Evolutionary conservation across 2,888 invertebrate genomes (phyloP).

Genomic region (Hetaerina titia): DNA sequence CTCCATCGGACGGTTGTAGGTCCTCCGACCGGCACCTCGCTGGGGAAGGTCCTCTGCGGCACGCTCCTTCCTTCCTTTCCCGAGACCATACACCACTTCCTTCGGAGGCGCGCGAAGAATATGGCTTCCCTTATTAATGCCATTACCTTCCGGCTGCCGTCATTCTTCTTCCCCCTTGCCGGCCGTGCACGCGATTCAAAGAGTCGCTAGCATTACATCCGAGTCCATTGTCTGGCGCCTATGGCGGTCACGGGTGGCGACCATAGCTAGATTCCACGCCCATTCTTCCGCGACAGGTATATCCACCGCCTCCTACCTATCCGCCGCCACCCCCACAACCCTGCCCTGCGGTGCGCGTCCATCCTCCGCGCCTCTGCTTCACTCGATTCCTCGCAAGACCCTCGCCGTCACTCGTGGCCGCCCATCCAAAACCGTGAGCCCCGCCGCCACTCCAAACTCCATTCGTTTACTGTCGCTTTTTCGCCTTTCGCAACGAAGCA

Average conservation of each 20-base stretch:
- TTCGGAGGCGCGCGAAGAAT: conserved; percentile 50
- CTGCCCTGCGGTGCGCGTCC: background rate
- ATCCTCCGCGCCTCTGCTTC: background rate
- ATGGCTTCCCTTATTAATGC: conserved; percentile 65
- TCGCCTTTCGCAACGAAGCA: background rate
- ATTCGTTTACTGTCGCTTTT: conserved; percentile 59
- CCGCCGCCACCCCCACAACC: background rate
- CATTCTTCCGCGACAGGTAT: conserved; percentile 62
- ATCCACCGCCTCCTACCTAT: background rate
- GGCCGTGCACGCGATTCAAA: background rate
- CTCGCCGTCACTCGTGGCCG: conserved; percentile 52
- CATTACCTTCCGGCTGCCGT: conserved; percentile 48
- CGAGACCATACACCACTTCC: conserved; percentile 45
- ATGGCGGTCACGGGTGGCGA: conserved; percentile 45
- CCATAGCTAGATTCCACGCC: conserved; percentile 41
- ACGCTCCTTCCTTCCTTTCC: background rate
- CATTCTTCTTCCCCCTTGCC: background rate
- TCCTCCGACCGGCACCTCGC: background rate
- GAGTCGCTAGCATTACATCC: conserved; percentile 15
- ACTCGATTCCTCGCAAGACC: background rate
- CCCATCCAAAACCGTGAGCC: conserved; percentile 46
- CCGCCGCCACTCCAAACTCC: conserved; percentile 30
- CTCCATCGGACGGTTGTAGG: background rate
- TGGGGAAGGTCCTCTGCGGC: background rate
- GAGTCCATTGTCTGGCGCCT: conserved; percentile 54